Conservation (phyloP, 2,113 vertebrate species). For the Megaceryle maxima region DNA sequence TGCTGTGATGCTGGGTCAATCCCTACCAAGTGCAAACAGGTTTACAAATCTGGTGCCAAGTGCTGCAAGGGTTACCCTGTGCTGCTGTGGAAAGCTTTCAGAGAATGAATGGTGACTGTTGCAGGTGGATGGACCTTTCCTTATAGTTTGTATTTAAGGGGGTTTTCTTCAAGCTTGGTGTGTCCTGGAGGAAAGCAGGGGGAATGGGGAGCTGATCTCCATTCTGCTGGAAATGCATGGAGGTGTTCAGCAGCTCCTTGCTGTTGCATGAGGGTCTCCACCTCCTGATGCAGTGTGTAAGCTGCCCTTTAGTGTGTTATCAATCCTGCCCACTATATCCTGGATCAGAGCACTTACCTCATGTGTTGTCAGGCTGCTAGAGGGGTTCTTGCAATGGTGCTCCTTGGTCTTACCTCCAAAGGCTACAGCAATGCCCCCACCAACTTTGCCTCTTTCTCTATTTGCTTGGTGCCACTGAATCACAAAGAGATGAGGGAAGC, state of each 20-base stretch:
- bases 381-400: not conserved
- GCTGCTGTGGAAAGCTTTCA: not conserved
- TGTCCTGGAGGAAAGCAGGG: not conserved
- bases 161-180: not conserved
- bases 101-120: not conserved
- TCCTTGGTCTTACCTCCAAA: not conserved
- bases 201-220: not conserved
- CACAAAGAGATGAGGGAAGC: not conserved
- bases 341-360: not conserved
- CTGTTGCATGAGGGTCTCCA: fast-evolving
- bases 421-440: not conserved
- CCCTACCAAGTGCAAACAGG: not conserved
- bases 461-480: not conserved
- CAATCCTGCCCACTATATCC: not conserved
- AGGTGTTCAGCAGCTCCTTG: not conserved
- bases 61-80: not conserved
- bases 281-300: not conserved
- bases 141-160: not conserved
- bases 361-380: not conserved
- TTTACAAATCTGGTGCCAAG: not conserved
- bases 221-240: not conserved
- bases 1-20: not conserved
- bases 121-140: not conserved
- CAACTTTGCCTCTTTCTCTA: not conserved
- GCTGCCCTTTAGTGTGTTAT: not conserved